phyloP scores from a whole-genome alignment of 2,797 vertebrate genomes.

The Gastrophryne carolinensis region DNA sequence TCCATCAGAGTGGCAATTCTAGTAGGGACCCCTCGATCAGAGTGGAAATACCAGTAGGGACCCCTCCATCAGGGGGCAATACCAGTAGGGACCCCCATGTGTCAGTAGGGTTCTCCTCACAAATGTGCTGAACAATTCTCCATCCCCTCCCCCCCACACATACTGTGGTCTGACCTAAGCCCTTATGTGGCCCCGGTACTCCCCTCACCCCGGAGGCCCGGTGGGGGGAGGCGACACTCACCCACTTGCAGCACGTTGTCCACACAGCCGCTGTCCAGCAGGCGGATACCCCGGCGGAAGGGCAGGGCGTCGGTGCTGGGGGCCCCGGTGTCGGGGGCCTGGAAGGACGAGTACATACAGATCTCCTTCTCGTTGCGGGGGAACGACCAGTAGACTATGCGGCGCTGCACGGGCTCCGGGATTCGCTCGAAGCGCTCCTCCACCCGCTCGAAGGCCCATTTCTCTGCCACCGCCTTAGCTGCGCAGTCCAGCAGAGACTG shows the following conservation, averaged over 20 bases:
- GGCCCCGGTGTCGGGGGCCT: constrained; percentile 67
- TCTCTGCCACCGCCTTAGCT: constrained; percentile 92
- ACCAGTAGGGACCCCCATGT: no score
- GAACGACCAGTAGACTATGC: constrained; percentile 97
- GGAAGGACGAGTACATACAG: constrained; percentile 98
- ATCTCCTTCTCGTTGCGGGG: constrained; percentile 95
- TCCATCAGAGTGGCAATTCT: no score
- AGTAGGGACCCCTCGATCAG: no score
- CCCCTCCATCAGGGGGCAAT: no score
- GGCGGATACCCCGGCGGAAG: constrained; percentile 90
- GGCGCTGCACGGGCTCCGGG: constrained; percentile 94
- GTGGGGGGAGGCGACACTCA: constrained; percentile 79
- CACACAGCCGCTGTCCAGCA: constrained; percentile 94
- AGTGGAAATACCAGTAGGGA: no score
- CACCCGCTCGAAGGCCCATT: constrained; percentile 96
- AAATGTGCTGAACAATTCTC: no score
- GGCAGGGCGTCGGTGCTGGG: constrained; percentile 80
- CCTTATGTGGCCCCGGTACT: no score
- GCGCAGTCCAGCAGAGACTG: constrained; percentile 90
- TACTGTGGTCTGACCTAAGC: no score
- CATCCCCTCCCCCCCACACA: background rate
- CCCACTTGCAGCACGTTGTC: constrained; percentile 98
- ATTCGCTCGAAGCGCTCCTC: constrained; percentile 97
- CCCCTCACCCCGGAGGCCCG: background rate
- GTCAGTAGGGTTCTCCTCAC: no score